Percentiles rank a stretch among this genome's conserved stretches.
These are phyloP conservation scores for Syritta pipiens DNA, from an alignment of 2,888 invertebrate genomes.

Conservation along the genomic window DNA sequence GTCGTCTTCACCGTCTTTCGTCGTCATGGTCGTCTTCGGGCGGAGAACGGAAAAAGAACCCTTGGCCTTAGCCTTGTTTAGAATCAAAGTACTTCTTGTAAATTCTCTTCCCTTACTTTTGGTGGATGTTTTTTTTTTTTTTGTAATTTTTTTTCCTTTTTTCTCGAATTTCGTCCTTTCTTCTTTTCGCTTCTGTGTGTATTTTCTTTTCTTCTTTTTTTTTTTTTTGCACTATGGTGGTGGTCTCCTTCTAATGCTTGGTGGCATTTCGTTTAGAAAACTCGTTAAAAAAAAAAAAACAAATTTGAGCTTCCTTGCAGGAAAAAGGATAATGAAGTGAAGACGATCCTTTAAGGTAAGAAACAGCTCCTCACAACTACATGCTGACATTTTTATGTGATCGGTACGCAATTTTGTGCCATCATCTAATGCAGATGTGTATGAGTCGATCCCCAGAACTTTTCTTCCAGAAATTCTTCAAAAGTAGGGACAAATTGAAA, in stretches of 20 bases:
- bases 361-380: slow-evolving; percentile 28
- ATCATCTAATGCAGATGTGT: slow-evolving; percentile 20
- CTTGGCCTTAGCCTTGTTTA: slow-evolving; percentile 63
- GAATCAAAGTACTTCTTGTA: slow-evolving; percentile 60
- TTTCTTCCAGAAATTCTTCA: no score
- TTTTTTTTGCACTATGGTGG: slow-evolving; percentile 42
- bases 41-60: slow-evolving; percentile 45
- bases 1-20: background rate
- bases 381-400: background rate
- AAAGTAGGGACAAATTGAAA: no score
- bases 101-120: slow-evolving; percentile 43
- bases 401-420: slow-evolving; percentile 2
- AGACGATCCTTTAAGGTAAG: slow-evolving; percentile 35
- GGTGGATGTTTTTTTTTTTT: slow-evolving; percentile 20
- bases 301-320: slow-evolving; percentile 47
- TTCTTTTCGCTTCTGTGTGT: slow-evolving; percentile 39
- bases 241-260: slow-evolving; percentile 56
- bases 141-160: no score
- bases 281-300: slow-evolving; percentile 40
- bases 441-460: slow-evolving; percentile 2
- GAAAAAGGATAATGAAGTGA: slow-evolving; percentile 35
- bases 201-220: slow-evolving; percentile 22
- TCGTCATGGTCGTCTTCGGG: slow-evolving; percentile 2
- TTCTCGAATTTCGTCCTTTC: slow-evolving; percentile 43
- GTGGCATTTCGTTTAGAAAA: slow-evolving; percentile 47